phyloP scores from a whole-genome alignment of 2,797 vertebrate genomes.

The Hephaestus fuliginosus region DNA sequence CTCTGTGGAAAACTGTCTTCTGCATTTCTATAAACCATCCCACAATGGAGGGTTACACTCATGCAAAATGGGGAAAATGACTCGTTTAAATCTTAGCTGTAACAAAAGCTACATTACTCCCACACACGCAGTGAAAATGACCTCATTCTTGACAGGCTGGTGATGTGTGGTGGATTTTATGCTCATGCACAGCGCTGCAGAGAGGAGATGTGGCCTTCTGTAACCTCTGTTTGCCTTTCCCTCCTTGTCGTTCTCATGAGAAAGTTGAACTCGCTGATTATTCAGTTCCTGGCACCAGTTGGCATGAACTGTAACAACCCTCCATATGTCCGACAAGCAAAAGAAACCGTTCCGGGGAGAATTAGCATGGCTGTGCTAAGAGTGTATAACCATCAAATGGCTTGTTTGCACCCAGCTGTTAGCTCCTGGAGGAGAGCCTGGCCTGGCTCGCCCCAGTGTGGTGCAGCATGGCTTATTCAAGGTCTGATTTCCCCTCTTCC shows the following conservation, averaged over 20 bases:
- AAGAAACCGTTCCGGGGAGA: constrained; percentile 46
- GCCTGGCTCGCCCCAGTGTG: constrained; percentile 36
- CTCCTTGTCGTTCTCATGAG: constrained; percentile 19
- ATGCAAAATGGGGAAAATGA: constrained; percentile 43
- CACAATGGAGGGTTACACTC: constrained; percentile 45
- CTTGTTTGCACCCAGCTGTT: constrained; percentile 77
- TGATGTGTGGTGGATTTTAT: constrained; percentile 39
- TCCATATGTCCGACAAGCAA: constrained; percentile 39
- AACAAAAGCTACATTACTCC: constrained; percentile 42
- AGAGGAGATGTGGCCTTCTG: constrained; percentile 14
- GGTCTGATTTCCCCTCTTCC: constrained; percentile 24
- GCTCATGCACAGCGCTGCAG: neutral
- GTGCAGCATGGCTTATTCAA: constrained; percentile 33
- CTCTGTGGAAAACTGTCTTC: constrained; percentile 31
- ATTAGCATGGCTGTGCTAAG: constrained; percentile 66
- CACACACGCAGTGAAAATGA: constrained; percentile 46
- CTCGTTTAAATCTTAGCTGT: constrained; percentile 38
- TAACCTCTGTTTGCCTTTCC: constrained; percentile 33
- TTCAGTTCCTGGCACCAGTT: constrained; percentile 39
- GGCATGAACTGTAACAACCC: constrained; percentile 15
- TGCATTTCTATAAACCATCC: constrained; percentile 48
- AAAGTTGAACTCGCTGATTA: constrained; percentile 32
- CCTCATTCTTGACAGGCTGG: constrained; percentile 43
- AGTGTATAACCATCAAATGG: constrained; percentile 71
- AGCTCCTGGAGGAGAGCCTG: constrained; percentile 44